Base-by-base conservation (phyloP, 2,113 vertebrate genomes). In the Irena cyanogastra region DNA sequence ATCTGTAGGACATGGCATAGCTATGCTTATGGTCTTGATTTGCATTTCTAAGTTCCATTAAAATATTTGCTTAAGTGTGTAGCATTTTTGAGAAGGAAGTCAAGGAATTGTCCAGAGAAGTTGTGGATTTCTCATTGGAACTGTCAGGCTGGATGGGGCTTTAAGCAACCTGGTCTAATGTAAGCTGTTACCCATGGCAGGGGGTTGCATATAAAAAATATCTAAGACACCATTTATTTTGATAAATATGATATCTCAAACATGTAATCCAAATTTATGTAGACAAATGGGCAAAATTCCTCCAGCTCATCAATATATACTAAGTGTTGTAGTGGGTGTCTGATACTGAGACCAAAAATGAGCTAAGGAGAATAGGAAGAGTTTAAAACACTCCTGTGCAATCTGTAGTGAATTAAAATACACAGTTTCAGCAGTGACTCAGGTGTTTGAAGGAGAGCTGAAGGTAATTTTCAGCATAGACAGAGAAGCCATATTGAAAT, bases 1-100 rank as follows among this genome's bases (percentile, higher is more conserved):
- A 30, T 22, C 17, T 1, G 1, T 1, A 47, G 16, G 26, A n/a
- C 53, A 66, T 23, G 1, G 1, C 30, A 63, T 3, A 72, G 21
- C 13, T 64, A 18, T n/a, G 23, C 19, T 71, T 16, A 49, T 2
- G 1, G 21, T 84, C 31, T 69, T 90, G 9, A 28, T 50, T 27
- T 50, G 7, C 17, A 31, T 56, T 83, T 59, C n/a, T 50, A 49
- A 60, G 22, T 68, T 76, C 33, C 21, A 28, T 56, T 72, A 64
- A 59, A 88, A 59, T 35, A 13, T 63, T 75, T 60, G 44, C 14
- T 66, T n/a, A 71, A 23, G 4, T 1, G 1, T 17, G 7, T 2
- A 33, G 19, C 30, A 37, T 59, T 88, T 82, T 56, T 68, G 45
- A 82, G 61, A 33, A 75, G 33, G 33, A 85, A 74, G 21, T 27